Evolutionary conservation across 2,113 vertebrate genomes (phyloP).

Genomic region (Eidolon helvum): DNA sequence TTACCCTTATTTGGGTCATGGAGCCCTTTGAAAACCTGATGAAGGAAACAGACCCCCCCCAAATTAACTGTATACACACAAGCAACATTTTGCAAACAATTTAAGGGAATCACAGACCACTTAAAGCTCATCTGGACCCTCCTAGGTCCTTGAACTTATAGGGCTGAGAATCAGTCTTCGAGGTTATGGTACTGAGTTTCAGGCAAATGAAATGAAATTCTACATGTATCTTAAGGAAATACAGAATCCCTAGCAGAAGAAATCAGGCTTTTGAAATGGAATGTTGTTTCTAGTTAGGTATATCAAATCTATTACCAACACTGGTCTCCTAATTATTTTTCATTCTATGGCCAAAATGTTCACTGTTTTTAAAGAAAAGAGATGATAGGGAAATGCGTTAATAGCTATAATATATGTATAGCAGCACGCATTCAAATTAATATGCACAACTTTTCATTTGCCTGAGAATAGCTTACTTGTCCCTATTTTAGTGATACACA

Average conservation of each 20-base stretch:
- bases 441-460: background rate
- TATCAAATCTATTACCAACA: background rate
- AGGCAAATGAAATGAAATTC: background rate
- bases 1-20: background rate
- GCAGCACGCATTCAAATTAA: background rate
- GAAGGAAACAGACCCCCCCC: background rate
- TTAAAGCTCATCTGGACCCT: background rate
- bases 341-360: background rate
- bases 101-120: background rate
- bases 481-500: background rate
- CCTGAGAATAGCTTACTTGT: background rate
- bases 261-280: slow-evolving; percentile 1
- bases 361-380: background rate
- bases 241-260: background rate
- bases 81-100: slow-evolving; percentile 4
- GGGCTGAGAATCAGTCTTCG: background rate
- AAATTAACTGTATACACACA: background rate
- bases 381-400: background rate
- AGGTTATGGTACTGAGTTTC: background rate
- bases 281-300: background rate
- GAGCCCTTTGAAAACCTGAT: slow-evolving; percentile 15
- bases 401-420: background rate
- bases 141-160: background rate
- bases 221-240: background rate
- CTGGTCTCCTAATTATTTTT: background rate